These are phyloP conservation scores for Monochamus alternatus DNA, from an alignment of 2,888 invertebrate species.

Conservation along the genomic window DNA sequence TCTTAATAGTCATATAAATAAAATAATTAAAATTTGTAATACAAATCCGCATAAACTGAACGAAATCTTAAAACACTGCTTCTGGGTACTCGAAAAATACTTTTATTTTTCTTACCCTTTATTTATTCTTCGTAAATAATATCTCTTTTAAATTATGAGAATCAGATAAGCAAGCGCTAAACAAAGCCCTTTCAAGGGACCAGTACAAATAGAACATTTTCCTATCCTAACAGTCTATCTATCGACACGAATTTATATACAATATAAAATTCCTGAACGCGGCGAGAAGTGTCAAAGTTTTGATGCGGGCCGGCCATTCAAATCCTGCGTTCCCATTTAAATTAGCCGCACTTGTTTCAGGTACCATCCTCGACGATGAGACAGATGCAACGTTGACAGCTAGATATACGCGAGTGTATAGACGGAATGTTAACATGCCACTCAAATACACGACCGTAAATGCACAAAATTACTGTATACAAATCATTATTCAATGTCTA, in stretches of 20 bases:
- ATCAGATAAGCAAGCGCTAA: neutral
- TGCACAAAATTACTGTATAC: constrained; percentile 68
- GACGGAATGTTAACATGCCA: constrained; percentile 60
- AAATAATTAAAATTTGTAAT: no score
- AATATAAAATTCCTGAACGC: constrained; percentile 60
- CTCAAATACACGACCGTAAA: constrained; percentile 63
- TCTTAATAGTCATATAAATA: no score
- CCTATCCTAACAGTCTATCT: constrained; percentile 33
- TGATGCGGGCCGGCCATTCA: constrained; percentile 60
- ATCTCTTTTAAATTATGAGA: neutral
- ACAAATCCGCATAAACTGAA: no score
- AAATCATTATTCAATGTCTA: constrained; percentile 60
- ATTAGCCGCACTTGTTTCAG: constrained; percentile 69
- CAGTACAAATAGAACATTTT: constrained; percentile 21
- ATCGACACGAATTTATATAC: constrained; percentile 50
- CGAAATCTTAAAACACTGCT: no score
- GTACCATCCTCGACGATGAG: constrained; percentile 55
- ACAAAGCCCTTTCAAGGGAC: neutral
- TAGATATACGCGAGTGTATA: constrained; percentile 54
- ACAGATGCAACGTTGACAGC: constrained; percentile 64
- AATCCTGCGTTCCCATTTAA: constrained; percentile 59
- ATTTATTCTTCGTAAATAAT: neutral
- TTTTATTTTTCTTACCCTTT: no score
- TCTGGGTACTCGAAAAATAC: no score
- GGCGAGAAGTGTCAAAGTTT: constrained; percentile 58